Base-by-base conservation (phyloP, 2,888 invertebrate genomes). In the Drosophila leonis region DNA sequence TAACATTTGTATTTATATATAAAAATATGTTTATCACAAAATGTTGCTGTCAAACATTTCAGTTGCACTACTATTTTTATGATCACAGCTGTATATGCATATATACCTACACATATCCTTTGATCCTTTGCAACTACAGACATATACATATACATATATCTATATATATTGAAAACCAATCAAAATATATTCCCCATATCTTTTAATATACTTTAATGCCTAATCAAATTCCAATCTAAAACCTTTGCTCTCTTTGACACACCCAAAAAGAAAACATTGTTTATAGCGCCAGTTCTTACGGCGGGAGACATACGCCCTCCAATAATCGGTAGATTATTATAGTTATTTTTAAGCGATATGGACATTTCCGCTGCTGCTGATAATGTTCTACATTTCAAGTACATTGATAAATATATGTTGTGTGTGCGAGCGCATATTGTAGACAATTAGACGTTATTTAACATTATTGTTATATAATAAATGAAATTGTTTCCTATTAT, bases 321-420 rank as follows among this genome's bases (percentile, higher is more conserved):
- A 63, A 68, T 75, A 67, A 68, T 67, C 72, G 75, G 61, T 80
- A 64, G 86, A 75, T 85, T 75, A 72, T 31, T 48, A 55, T 8
- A 62, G 66, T 71, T 75, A 70, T 82, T 85, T 75, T 48, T 69
- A 65, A 68, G 54, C 51, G 68, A 75, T 75, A 64, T 37, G 59
- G 59, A 82, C 78, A 71, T 82, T 88, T 85, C 83, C 85, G 74
- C 56, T 51, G 74, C 56, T 51, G 24, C 55, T 60, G 80, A 85
- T 83, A 85, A 49, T 46, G 39, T 42, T 55, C n/a, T 13, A 55
- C 51, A 44, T 33, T 62, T n/a, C 24, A 49, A 57, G 41, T 61
- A 67, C 27, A 46, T 37, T 65, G 27, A 59, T 54, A 35, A 54
- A 49, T 20, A 33, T 49, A 33, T 31, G 48, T 12, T 31, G 49